Percentiles rank a stretch among this genome's conserved stretches.
These are phyloP conservation scores for Macrosoma leucophasiata DNA, from an alignment of 2,888 invertebrate species.

Conservation along the genomic window DNA sequence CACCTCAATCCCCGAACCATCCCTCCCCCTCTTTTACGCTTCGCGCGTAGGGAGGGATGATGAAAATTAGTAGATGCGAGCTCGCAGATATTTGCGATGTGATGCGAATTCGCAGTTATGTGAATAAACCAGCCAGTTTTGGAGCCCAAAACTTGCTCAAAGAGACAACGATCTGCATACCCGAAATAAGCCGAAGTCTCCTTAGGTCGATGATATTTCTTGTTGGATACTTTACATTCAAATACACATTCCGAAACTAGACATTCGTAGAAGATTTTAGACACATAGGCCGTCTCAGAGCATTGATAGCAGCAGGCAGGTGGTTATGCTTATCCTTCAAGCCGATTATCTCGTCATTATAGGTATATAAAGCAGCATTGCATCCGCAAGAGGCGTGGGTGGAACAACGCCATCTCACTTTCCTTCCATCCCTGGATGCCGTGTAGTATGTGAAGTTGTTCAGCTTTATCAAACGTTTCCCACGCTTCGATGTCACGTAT, in stretches of 20 bases:
- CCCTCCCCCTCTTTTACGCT: no score
- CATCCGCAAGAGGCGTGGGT: constrained; percentile 31
- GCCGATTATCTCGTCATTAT: constrained; percentile 16
- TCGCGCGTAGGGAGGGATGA: no score
- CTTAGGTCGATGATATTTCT: no score
- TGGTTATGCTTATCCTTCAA: constrained; percentile 22
- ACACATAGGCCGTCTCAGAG: background rate
- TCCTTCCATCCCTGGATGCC: constrained; percentile 19
- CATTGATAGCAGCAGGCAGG: constrained; percentile 1
- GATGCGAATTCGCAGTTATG: no score
- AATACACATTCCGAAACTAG: background rate
- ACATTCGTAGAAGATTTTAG: background rate
- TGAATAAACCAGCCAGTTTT: no score
- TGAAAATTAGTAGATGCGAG: no score
- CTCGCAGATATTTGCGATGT: no score
- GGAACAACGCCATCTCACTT: constrained; percentile 41
- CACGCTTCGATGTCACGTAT: constrained; percentile 23
- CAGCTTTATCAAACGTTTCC: constrained; percentile 32
- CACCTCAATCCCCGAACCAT: no score
- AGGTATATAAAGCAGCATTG: constrained; percentile 18
- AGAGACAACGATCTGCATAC: no score
- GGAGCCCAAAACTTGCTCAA: no score
- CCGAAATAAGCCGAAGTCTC: no score
- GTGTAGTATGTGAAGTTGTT: constrained; percentile 35
- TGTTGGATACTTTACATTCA: no score